Evolutionary conservation across 2,797 vertebrate genomes (phyloP), one percentile per base, ranked within the genome.

Genomic region (Diplodus puntazzo): DNA sequence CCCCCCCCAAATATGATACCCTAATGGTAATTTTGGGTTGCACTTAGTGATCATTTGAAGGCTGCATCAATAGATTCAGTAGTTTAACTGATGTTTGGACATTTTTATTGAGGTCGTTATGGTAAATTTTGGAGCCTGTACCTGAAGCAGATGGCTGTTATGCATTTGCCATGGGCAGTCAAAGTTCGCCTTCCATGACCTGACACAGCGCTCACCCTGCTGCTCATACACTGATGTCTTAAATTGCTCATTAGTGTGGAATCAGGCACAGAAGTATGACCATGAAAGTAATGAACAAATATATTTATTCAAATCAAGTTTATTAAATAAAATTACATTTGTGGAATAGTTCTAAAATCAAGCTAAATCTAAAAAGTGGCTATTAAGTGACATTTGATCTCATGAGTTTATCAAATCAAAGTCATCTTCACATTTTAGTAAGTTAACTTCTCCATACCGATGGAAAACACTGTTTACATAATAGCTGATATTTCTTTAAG

Each of bases 261-360:
- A 39, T 55, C 55, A 59, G 25, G 45, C 42, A 57, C 3, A 10
- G 1, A 42, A 67, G 68, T 21, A 57, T 55, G 43, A 74, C 11
- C 25, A 61, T 23, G 10, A 54, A 62, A 65, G 23, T 75, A 68
- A 75, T 82, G 9, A 69, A 79, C 65, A 84, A 82, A 89, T 72
- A 71, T 27, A 68, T 81, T 83, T 83, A 87, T 87, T 89, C 7
- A 86, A 80, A 64, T 79, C 43, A 34, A 74, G 48, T 89, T 86
- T 78, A 76, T 83, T 85, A 77, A 90, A 74, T 84, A 84, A 83
- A 77, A 79, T 42, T 65, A n/a, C 60, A 71, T 74, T 25, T 75
- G 21, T 80, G 45, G 9, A 83, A 71, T 71, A 8, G 13, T 65
- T 87, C 77, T 69, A 69, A 82, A 89, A 85, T 76, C 59, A 73